These are phyloP conservation scores for Lamprologus lemairii DNA, from an alignment of 2,113 vertebrate species.

Conservation along the genomic window DNA sequence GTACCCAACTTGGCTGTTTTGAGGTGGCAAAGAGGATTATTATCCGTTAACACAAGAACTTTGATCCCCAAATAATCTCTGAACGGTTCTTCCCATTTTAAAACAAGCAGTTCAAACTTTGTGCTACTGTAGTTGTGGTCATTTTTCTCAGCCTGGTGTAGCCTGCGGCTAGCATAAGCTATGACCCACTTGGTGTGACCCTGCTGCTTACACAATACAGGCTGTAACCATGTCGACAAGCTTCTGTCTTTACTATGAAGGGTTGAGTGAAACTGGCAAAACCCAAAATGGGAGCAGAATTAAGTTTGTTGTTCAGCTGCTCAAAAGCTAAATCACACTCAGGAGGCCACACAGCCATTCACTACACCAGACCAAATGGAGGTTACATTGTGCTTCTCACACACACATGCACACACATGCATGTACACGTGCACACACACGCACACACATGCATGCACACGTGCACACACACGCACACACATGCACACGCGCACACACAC, in stretches of 20 bases:
- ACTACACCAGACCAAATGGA: background rate
- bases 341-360: background rate
- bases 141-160: background rate
- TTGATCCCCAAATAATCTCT: background rate
- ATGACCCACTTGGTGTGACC: background rate
- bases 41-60: background rate
- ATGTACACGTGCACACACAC: rapidly evolving
- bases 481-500: rapidly evolving
- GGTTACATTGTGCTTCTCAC: background rate
- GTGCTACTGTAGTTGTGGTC: background rate
- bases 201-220: background rate
- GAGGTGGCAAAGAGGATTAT: background rate
- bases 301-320: background rate
- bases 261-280: background rate
- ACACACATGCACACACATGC: rapidly evolving
- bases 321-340: background rate
- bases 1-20: background rate
- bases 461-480: rapidly evolving
- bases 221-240: background rate
- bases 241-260: background rate
- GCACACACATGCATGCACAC: rapidly evolving
- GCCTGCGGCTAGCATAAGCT: background rate
- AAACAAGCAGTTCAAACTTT: background rate
- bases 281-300: background rate
- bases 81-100: background rate